Evolutionary conservation across 2,797 vertebrate species (phyloP), one percentile per base, ranked within the genome.

Genomic region (Acomys russatus): DNA sequence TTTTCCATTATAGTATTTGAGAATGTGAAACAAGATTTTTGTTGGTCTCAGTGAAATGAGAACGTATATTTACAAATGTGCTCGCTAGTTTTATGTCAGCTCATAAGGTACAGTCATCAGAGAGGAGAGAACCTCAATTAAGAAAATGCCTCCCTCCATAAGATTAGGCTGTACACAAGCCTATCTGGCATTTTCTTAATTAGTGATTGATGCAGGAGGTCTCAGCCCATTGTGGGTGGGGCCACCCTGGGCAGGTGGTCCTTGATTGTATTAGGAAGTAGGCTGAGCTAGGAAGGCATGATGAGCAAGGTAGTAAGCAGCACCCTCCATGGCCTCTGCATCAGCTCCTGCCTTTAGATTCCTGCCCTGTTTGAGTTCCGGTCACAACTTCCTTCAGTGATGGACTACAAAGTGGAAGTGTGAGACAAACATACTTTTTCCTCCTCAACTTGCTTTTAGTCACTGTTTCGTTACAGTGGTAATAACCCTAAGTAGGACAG

Each of bases 1-100:
- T 30, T 90, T 90, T 92, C 38, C 18, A 63, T 85, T 80, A n/a
- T 85, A 1, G 38, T 51, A n/a, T 83, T 95, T 73, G n/a, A 90
- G 35, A 78, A 78, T 94, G 77, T 90, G 38, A 91, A 95, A 86
- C 56, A 68, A 89, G 59, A 20, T 80, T 12, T 56, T 35, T 80
- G n/a, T 90, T n/a, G 4, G 6, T 79, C 23, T 94, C 11, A 64
- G 4, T 88, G 83, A 82, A 87, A 61, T 73, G 22, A 73, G 20
- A 76, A 44, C 11, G 23, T 44, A 12, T 77, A 25, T 20, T 8
- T 94, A 44, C 92, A 25, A 93, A 22, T 68, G 30, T 86, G 28
- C 38, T 44, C 28, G 15, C 80, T 63, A 49, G 38, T 66, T 66
- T 64, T 33, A 12, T 49, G 17, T 84, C 38, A 84, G 17, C 28